Evolutionary conservation across 2,797 vertebrate genomes (phyloP), one percentile per base, ranked within the genome.

Genomic region (Artibeus lituratus): DNA sequence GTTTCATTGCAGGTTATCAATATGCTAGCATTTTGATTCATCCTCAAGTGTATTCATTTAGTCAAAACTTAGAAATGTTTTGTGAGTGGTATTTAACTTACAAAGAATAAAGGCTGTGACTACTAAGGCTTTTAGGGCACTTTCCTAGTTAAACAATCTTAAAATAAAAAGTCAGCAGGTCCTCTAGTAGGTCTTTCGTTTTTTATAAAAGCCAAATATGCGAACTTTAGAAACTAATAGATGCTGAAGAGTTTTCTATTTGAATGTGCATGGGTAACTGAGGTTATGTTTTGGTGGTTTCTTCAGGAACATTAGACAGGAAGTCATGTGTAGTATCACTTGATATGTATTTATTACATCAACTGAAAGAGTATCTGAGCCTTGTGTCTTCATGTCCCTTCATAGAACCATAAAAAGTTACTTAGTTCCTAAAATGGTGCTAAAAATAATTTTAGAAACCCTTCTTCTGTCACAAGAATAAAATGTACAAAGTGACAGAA

Each of bases 401-500:
- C 35, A 65, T 21, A 93, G 12, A 74, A 82, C 22, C 51, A 49
- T 26, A 78, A 93, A 91, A 91, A 77, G 4, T 76, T 53, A 73
- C 57, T 77, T 57, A 88, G 37, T 21, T 53, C 39, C 19, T 76
- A 49, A 95, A 74, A 72, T 80, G 21, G 19, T 49, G 37, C 26
- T 82, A 86, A 94, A 59, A 37, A 62, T 32, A 77, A 35, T 24
- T 32, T 72, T 44, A 42, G 81, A 87, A 91, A 86, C 42, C 73
- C 42, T 90, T 94, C 42, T 59, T 87, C 5, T 59, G n/a, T 81
- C 10, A 77, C 42, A 51, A 77, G 57, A 95, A 78, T 78, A 69
- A 87, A 87, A 90, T 77, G 72, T 59, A 85, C 44, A 96, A 96
- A 55, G 82, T n/a, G 32, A 89, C 14, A 24, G 21, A n/a, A 92